Evolutionary conservation across 2,113 vertebrate species (phyloP).

Genomic region (Daboia siamensis): DNA sequence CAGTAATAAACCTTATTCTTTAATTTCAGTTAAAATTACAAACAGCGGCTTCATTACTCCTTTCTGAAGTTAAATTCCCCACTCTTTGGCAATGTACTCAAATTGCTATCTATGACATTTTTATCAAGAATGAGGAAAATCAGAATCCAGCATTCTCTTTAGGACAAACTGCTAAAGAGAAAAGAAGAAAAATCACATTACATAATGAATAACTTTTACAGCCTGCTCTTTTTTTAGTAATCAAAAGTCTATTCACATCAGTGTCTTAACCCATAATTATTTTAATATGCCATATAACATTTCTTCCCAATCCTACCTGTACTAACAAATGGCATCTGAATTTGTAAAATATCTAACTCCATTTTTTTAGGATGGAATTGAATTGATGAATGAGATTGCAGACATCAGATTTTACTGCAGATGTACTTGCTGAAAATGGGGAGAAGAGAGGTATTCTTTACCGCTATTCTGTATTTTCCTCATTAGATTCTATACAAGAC

Average conservation of each 20-base stretch:
- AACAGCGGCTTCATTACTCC: neutral
- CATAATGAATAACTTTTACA: neutral
- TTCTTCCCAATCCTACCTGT: neutral
- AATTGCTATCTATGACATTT: neutral
- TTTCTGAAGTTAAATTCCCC: neutral
- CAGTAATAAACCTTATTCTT: neutral
- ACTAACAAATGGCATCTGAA: neutral
- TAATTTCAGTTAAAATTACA: neutral
- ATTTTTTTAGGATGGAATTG: neutral
- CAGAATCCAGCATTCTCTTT: neutral
- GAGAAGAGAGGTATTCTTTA: neutral
- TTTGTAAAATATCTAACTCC: neutral
- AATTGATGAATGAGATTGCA: neutral
- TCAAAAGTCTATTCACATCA: neutral
- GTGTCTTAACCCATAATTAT: neutral
- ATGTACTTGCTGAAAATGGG: neutral
- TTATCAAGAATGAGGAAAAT: neutral
- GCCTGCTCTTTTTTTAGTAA: neutral
- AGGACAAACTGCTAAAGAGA: neutral
- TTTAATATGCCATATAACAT: neutral
- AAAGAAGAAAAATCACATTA: neutral
- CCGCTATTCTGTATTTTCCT: neutral
- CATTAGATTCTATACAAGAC: constrained; percentile 10
- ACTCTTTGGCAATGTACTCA: neutral
- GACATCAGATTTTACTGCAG: neutral